Conservation (phyloP, 2,113 vertebrate genomes). For the Zosterops borbonicus region DNA sequence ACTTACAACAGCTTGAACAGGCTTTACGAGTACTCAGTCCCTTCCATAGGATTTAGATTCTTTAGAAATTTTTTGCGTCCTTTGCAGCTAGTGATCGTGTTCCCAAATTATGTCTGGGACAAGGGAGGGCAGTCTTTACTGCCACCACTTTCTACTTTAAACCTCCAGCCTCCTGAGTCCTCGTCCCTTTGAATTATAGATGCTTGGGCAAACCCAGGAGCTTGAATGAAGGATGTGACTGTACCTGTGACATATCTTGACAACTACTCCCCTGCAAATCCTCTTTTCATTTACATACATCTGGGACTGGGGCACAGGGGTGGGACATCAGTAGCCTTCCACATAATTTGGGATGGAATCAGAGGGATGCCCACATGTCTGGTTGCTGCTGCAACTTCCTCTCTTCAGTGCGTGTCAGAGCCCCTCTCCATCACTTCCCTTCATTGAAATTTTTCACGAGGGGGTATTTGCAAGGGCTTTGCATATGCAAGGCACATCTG, state of each 20-base stretch:
- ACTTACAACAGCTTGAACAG: background rate
- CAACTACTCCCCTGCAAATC: background rate
- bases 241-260: fast-evolving
- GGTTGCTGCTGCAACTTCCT: background rate
- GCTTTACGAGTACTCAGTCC: background rate
- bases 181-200: background rate
- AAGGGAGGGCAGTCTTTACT: fast-evolving
- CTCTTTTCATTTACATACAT: background rate
- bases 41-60: background rate
- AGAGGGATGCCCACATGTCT: background rate
- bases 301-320: background rate
- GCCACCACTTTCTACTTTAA: background rate
- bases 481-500: background rate
- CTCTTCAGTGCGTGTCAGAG: fast-evolving
- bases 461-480: background rate
- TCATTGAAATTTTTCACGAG: background rate
- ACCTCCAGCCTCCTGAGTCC: fast-evolving
- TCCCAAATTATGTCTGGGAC: background rate
- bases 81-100: background rate
- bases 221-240: background rate
- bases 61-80: background rate
- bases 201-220: background rate
- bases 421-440: background rate
- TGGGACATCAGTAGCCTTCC: background rate
- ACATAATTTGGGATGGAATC: background rate